Evolutionary conservation across 2,797 vertebrate genomes (phyloP), one percentile per base, ranked within the genome.

Genomic region (Pipistrellus nathusii): DNA sequence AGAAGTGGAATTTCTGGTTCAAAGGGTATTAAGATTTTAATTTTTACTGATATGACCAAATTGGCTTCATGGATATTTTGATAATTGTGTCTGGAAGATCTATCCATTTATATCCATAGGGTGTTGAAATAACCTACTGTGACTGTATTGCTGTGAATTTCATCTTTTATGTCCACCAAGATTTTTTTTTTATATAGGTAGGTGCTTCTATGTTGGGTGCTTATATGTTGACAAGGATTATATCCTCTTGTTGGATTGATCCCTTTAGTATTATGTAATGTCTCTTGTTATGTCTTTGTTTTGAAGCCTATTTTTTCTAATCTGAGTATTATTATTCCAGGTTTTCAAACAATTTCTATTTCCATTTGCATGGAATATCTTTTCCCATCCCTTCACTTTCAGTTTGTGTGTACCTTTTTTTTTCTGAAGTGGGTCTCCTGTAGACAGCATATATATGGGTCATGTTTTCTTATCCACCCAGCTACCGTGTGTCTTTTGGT

Each of bases 11-110:
- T 83, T 78, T 86, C 81, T 90, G 71, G 57, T n/a, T 75, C 48
- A 64, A 95, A 77, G n/a, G 27, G 9, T 62, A 68, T 86, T 59
- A 73, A 78, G 48, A 89, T 86, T 82, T 93, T 64, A 69, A 23
- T 46, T 93, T 88, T 88, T 69, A 82, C 18, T 75, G 25, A 30
- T 53, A 62, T 69, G 48, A n/a, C 25, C n/a, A 27, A 73, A 30
- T 62, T 62, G 15, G 30, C 38, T 91, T 51, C 30, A 72, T 1
- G 27, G 15, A 55, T 82, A 76, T 72, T 48, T 13, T 32, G 13
- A 23, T 5, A 64, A 12, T 62, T 75, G 62, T 76, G 20, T 53
- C 48, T 76, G 30, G n/a, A 35, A 21, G 48, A 23, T 32, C 73
- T 76, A n/a, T 51, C 30, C 17, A 12, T n/a, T 76, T 18, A 51